phyloP scores from a whole-genome alignment of 30 jellyfish, hydroid and myxozoan genomes.

The Aurelia sp. region DNA sequence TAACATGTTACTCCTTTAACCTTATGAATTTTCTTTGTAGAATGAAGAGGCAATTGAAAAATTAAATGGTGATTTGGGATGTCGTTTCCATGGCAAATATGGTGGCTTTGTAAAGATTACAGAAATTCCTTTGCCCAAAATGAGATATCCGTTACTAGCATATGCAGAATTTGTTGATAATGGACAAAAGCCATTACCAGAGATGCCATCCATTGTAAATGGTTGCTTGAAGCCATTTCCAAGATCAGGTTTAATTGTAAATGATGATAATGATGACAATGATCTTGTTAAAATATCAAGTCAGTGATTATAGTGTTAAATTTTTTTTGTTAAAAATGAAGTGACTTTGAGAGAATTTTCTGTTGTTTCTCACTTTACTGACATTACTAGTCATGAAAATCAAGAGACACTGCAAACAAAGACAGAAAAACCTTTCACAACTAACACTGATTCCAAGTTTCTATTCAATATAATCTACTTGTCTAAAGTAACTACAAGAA shows the following conservation, averaged over 20 bases:
- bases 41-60: slow-evolving; percentile 85
- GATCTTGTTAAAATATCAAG: not conserved
- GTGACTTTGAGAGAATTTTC: too few species aligned
- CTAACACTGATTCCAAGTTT: too few species aligned
- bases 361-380: too few species aligned
- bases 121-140: slow-evolving; percentile 68
- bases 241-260: slow-evolving; percentile 26
- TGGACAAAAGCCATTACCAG: slow-evolving; percentile 78
- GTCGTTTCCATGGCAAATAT: slow-evolving; percentile 73
- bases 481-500: too few species aligned
- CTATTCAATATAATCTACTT: too few species aligned
- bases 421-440: too few species aligned
- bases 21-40: slow-evolving; percentile 15
- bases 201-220: slow-evolving; percentile 74
- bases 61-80: slow-evolving; percentile 78
- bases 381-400: too few species aligned
- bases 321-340: too few species aligned
- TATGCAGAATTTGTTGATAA: slow-evolving; percentile 85
- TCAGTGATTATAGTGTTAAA: too few species aligned
- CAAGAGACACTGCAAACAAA: too few species aligned
- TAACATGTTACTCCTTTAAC: too few species aligned
- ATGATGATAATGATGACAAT: slow-evolving; percentile 16
- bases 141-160: slow-evolving; percentile 69
- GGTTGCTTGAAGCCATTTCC: slow-evolving; percentile 84
- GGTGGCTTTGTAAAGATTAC: slow-evolving; percentile 95